These are phyloP conservation scores for Gibbula magus DNA, from an alignment of 2,888 invertebrate genomes.

Conservation along the genomic window DNA sequence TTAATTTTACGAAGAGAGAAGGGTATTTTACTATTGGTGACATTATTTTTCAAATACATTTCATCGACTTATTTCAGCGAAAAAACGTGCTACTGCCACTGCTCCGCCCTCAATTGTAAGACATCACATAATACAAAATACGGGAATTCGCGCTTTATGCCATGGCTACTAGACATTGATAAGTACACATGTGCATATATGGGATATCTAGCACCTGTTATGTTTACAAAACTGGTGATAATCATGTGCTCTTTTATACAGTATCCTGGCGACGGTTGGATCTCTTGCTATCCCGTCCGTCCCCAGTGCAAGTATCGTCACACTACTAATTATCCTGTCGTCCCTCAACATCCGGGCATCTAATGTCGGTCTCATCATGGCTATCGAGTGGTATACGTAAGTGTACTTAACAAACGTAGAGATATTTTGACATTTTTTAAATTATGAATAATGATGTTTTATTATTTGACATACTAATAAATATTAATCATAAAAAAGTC, in stretches of 20 bases:
- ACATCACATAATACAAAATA: too few species aligned
- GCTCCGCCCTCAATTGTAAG: too few species aligned
- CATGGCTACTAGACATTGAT: neutral
- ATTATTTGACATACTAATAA: too few species aligned
- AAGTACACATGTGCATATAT: neutral
- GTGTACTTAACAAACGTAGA: conserved; percentile 19
- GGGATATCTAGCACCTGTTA: neutral
- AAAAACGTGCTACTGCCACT: too few species aligned
- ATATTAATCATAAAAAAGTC: too few species aligned
- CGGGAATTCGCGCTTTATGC: neutral
- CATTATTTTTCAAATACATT: too few species aligned
- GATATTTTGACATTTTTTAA: too few species aligned
- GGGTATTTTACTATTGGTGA: too few species aligned
- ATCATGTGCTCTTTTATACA: conserved; percentile 20
- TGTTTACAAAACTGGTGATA: neutral
- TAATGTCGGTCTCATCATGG: conserved; percentile 54
- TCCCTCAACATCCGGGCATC: conserved; percentile 48
- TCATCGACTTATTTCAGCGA: too few species aligned
- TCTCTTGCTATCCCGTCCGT: conserved; percentile 55
- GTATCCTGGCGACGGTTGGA: conserved; percentile 49
- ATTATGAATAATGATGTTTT: too few species aligned
- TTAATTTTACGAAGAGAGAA: too few species aligned
- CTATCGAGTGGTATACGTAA: conserved; percentile 61
- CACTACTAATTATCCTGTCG: conserved; percentile 51
- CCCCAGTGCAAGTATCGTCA: conserved; percentile 53